Evolutionary conservation across 2,113 vertebrate species (phyloP).

Genomic region (Phyllostomus discolor): DNA sequence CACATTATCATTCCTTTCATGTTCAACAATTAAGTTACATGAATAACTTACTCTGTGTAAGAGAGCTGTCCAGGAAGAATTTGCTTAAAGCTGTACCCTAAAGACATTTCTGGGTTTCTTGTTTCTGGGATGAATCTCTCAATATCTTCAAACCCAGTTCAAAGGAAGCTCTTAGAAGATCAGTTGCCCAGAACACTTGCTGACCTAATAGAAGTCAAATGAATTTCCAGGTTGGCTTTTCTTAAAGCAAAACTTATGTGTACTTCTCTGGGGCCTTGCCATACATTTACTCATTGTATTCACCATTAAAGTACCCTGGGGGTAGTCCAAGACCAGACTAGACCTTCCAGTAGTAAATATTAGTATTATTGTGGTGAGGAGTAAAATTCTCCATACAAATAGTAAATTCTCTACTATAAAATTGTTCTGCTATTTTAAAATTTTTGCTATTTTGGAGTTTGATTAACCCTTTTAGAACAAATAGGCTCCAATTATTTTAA

Average conservation of each 20-base stretch:
- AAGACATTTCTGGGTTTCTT: neutral
- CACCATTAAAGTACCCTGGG: neutral
- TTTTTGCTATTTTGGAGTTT: neutral
- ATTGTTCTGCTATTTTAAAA: neutral
- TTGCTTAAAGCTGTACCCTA: neutral
- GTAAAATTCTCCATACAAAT: neutral
- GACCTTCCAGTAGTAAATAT: neutral
- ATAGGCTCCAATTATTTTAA: neutral
- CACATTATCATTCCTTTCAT: neutral
- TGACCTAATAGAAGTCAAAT: conserved; percentile 25
- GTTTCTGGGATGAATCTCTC: neutral
- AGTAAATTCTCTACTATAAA: too few relatives aligned
- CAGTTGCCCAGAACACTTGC: neutral
- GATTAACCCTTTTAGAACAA: neutral
- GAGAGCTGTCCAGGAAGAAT: neutral
- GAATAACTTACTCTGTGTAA: neutral
- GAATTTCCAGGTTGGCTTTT: conserved; percentile 35
- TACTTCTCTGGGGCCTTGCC: neutral
- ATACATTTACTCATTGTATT: neutral
- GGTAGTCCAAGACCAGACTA: neutral
- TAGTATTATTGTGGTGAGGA: neutral
- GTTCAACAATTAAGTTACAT: neutral
- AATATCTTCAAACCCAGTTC: neutral
- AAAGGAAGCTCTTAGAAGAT: neutral
- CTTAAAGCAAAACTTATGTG: neutral